Conservation (phyloP, 1,140 invertebrate genomes). For the Colletes latitarsis region DNA sequence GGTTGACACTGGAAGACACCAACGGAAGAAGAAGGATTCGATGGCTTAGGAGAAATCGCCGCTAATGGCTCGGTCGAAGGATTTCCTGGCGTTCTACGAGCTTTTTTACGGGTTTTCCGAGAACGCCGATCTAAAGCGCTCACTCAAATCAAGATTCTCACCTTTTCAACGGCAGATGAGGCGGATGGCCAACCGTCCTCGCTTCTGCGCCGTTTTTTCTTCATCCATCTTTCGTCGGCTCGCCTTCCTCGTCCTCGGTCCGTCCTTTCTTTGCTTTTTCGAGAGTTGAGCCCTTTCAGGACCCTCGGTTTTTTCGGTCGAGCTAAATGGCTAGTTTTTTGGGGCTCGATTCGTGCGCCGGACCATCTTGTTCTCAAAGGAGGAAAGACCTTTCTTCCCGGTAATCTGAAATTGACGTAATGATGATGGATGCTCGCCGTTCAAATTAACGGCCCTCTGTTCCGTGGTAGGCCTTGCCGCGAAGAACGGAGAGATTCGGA, state of each 20-base stretch:
- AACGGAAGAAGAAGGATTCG: slow-evolving; percentile 58
- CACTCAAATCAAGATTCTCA: slow-evolving; percentile 72
- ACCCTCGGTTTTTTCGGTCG: neutral
- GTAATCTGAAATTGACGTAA: slow-evolving; percentile 50
- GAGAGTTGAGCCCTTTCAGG: slow-evolving; percentile 35
- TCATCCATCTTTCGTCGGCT: slow-evolving; percentile 60
- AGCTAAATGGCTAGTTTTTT: slow-evolving; percentile 52
- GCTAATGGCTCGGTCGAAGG: slow-evolving; percentile 72
- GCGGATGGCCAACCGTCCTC: slow-evolving; percentile 40
- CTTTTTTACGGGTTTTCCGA: slow-evolving; percentile 59
- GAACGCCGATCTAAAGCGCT: slow-evolving; percentile 59
- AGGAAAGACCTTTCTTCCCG: slow-evolving; percentile 15
- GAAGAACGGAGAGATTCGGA: neutral
- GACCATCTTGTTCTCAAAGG: slow-evolving; percentile 10
- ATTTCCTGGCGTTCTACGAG: slow-evolving; percentile 65
- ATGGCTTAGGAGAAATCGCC: slow-evolving; percentile 69
- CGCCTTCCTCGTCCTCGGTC: slow-evolving; percentile 17
- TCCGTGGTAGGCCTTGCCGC: too few relatives aligned
- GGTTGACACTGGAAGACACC: slow-evolving; percentile 55
- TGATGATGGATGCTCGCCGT: slow-evolving; percentile 37
- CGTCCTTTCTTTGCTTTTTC: slow-evolving; percentile 30
- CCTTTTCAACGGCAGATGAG: slow-evolving; percentile 63
- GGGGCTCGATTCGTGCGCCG: neutral
- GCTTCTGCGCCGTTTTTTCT: slow-evolving; percentile 46
- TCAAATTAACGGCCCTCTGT: slow-evolving; percentile 9